Conservation (phyloP, 2,113 vertebrate genomes). For the Prochilodus magdalenae region DNA sequence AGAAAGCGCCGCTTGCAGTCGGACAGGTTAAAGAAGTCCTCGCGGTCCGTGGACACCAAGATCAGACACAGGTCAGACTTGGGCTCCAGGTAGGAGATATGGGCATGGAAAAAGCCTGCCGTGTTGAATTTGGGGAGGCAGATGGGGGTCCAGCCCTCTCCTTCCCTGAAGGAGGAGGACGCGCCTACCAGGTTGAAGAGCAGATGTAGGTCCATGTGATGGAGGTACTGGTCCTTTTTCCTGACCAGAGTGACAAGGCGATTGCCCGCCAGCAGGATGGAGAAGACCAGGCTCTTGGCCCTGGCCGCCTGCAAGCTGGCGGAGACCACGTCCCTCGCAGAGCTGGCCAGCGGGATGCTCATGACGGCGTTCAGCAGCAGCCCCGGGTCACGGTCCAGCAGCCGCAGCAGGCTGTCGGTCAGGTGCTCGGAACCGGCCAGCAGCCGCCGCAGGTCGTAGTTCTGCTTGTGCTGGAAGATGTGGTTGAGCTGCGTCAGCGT, state of each 20-base stretch:
- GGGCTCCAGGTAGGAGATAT: conserved; percentile 95
- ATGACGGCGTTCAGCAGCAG: conserved; percentile 92
- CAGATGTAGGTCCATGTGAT: conserved; percentile 96
- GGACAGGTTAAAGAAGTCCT: conserved; percentile 95
- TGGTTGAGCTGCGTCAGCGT: conserved; percentile 94
- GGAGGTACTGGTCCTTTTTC: conserved; percentile 94
- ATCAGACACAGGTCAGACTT: conserved; percentile 90
- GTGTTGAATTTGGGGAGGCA: conserved; percentile 97
- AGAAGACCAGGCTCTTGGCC: conserved; percentile 92
- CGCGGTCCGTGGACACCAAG: conserved; percentile 91
- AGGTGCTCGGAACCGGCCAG: conserved; percentile 94
- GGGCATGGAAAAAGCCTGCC: conserved; percentile 92
- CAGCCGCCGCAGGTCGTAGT: conserved; percentile 93
- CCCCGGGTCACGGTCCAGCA: conserved; percentile 91
- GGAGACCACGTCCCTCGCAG: conserved; percentile 83
- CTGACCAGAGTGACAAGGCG: conserved; percentile 91
- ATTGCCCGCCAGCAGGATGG: conserved; percentile 90
- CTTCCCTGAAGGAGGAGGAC: conserved; percentile 93
- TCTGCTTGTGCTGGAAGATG: conserved; percentile 96
- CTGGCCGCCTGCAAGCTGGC: conserved; percentile 91
- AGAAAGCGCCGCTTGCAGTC: conserved; percentile 92
- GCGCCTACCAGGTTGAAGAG: conserved; percentile 96
- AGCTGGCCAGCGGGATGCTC: conserved; percentile 86
- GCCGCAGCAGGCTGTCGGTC: conserved; percentile 90
- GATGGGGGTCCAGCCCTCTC: conserved; percentile 96